Conservation (phyloP, 2,797 vertebrate species). For the Phataginus tricuspis region DNA sequence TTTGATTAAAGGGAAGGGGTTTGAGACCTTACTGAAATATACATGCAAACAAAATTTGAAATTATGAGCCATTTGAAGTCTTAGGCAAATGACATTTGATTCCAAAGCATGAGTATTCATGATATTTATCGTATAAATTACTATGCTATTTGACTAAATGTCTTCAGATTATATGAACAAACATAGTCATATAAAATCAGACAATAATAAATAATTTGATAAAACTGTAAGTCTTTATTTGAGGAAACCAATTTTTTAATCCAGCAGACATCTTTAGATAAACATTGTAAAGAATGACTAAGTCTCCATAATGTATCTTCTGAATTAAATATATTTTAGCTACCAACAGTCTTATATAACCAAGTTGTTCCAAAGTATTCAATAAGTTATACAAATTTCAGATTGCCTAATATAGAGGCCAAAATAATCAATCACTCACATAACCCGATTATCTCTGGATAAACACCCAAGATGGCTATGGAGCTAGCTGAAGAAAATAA, state of each 20-base stretch:
- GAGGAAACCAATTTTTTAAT: background rate
- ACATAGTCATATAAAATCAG: background rate
- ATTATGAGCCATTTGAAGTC: background rate
- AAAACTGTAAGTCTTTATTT: background rate
- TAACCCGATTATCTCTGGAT: conserved; percentile 67
- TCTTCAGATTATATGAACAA: background rate
- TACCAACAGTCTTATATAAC: conserved; percentile 46
- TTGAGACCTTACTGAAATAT: background rate
- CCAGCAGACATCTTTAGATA: background rate
- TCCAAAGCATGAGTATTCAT: background rate
- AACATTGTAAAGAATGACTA: background rate
- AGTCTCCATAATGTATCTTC: conserved; percentile 24
- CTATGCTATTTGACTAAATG: background rate
- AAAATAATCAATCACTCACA: conserved; percentile 66
- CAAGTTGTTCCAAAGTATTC: conserved; percentile 25
- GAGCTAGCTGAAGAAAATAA: conserved; percentile 55
- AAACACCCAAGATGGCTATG: conserved; percentile 61
- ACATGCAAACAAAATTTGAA: background rate
- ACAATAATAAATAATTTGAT: background rate
- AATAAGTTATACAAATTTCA: conserved; percentile 49
- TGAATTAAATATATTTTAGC: conserved; percentile 8
- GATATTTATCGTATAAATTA: background rate
- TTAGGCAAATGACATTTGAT: background rate
- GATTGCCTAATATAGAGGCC: conserved; percentile 27
- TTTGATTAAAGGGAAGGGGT: background rate